Evolutionary conservation across 2,888 invertebrate genomes (phyloP), one percentile per base, ranked within the genome.

Genomic region (Ernsta delagoae): DNA sequence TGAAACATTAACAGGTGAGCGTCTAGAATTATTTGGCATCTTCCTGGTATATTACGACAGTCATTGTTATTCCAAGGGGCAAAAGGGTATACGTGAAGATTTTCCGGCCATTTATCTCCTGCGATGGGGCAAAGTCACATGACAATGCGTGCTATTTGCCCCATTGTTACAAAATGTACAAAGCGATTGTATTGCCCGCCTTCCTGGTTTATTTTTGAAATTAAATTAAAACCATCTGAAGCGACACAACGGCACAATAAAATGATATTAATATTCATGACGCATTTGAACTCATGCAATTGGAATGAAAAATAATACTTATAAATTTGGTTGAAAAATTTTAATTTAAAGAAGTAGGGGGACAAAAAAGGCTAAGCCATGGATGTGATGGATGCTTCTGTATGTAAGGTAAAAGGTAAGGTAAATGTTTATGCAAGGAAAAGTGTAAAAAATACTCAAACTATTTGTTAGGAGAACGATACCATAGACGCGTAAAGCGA

Each of bases 31-130:
- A 50, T 50, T 50, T 16, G 50, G 50, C 16, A 50, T 16, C 7
- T 50, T 50, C 11, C 48, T 50, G 12, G 48, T 50, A 50, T 50
- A 50, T 50, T 50, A 50, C 16, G 48, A 50, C 48, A 50, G 48
- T 50, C 48, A 50, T 50, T 50, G 48, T 50, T 16, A 50, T 16
- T 50, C 48, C 48, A 16, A 50, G 7, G 48, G 48, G 48, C 16
- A 4, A 50, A 50, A 50, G 48, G 48, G 48, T 16, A n/a, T 50
- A 50, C 16, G 48, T 50, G 48, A 50, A 50, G 16, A 50, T 16
- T 50, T 50, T 50, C 48, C 48, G 48, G 48, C 7, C 16, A 7
- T 50, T 50, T 50, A 16, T 50, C 48, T 50, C 12, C 12, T 16
- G 48, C 48, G 48, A 50, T 50, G 48, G 48, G 48, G 48, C 16